These are phyloP conservation scores for Gymnoscopelus microlampas DNA, from an alignment of 2,797 vertebrate species.

Conservation along the genomic window DNA sequence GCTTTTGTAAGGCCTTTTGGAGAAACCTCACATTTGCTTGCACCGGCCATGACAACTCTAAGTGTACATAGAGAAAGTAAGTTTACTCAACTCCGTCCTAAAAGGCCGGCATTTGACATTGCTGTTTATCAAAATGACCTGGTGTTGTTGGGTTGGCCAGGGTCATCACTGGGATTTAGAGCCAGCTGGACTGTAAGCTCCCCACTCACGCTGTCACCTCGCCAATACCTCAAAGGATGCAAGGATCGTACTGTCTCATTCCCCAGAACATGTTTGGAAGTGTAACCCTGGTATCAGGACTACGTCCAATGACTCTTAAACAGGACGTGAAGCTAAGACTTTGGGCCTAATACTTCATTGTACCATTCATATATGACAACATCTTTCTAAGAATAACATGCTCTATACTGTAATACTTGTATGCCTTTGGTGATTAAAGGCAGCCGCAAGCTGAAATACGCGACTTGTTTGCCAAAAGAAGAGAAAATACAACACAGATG, in stretches of 20 bases:
- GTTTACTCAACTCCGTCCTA: conserved; percentile 31
- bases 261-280: conserved; percentile 15
- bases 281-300: neutral
- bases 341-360: neutral
- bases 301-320: conserved; percentile 3
- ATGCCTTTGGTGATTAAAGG: neutral
- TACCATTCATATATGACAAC: neutral
- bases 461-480: neutral
- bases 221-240: conserved; percentile 41
- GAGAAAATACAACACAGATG: conserved; percentile 8
- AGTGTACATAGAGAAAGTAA: conserved; percentile 26
- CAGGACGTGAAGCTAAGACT: neutral
- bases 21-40: conserved; percentile 55
- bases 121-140: conserved; percentile 69
- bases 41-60: conserved; percentile 44
- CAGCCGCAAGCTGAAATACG: conserved; percentile 8
- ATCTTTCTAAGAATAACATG: neutral
- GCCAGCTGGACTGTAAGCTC: conserved; percentile 57
- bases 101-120: conserved; percentile 67
- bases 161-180: conserved; percentile 52
- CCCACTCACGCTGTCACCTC: conserved; percentile 51
- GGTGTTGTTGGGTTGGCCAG: conserved; percentile 34
- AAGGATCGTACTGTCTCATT: conserved; percentile 37
- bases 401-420: neutral
- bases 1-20: conserved; percentile 65